Evolutionary conservation across 2,888 invertebrate genomes (phyloP).

Genomic region (Sisyra terminalis): DNA sequence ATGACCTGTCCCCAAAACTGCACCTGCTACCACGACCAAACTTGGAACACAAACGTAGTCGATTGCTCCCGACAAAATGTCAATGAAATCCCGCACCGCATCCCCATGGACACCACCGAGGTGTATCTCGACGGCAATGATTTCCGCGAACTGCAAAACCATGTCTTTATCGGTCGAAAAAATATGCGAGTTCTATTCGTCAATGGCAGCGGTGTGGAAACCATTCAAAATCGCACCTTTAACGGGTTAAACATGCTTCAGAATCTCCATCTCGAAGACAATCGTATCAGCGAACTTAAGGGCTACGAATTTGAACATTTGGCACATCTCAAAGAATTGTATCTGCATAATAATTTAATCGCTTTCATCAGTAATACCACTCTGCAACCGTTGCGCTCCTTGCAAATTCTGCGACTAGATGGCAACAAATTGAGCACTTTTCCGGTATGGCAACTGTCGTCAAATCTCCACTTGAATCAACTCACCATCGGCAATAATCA

Average conservation of each 20-base stretch:
- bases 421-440: constrained; percentile 69
- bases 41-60: constrained; percentile 84
- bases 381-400: constrained; percentile 55
- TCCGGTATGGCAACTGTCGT: constrained; percentile 59
- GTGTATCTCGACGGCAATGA: constrained; percentile 85
- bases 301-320: constrained; percentile 77
- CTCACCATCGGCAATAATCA: constrained; percentile 67
- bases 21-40: constrained; percentile 86
- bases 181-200: constrained; percentile 75
- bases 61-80: constrained; percentile 74
- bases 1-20: constrained; percentile 91
- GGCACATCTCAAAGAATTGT: constrained; percentile 60
- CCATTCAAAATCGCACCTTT: constrained; percentile 81
- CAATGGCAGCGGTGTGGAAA: constrained; percentile 69
- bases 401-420: constrained; percentile 66
- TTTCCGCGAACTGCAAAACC: constrained; percentile 65
- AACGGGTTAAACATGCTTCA: constrained; percentile 65
- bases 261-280: constrained; percentile 71
- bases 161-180: constrained; percentile 80
- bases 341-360: constrained; percentile 72
- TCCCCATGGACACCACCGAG: constrained; percentile 91
- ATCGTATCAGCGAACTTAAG: constrained; percentile 59
- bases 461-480: constrained; percentile 52
- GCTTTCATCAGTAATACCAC: constrained; percentile 65
- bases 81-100: constrained; percentile 60